A percentile compares a stretch with the other conserved stretches of the same genome.
These are phyloP conservation scores for Vanessa cardui DNA, from an alignment of 2,888 invertebrate species.

Conservation along the genomic window DNA sequence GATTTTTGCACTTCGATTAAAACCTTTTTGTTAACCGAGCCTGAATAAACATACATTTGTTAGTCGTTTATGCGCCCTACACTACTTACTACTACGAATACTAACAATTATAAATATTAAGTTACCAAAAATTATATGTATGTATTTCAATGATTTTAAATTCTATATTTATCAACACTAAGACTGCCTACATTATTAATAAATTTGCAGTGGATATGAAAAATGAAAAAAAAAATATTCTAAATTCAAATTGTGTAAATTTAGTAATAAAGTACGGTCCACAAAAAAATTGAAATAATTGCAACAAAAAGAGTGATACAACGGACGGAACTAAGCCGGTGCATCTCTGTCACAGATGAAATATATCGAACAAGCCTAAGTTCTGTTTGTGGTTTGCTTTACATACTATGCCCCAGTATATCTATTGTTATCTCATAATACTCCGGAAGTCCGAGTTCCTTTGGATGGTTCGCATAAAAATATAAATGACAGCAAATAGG, in stretches of 20 bases:
- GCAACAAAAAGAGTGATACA: neutral
- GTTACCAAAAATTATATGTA: too few relatives aligned
- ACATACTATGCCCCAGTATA: conserved; percentile 28
- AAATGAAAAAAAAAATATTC: too few relatives aligned
- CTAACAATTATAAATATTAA: too few relatives aligned
- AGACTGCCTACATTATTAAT: too few relatives aligned
- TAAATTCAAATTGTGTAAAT: neutral
- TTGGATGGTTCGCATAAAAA: conserved; percentile 58
- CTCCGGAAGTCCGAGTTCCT: conserved; percentile 66
- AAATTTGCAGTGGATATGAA: too few relatives aligned
- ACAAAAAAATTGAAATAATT: neutral
- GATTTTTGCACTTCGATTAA: neutral
- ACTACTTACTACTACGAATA: too few relatives aligned
- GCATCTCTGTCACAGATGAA: conserved; percentile 15
- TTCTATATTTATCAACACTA: too few relatives aligned
- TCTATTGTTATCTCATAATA: conserved; percentile 56
- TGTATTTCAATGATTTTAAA: too few relatives aligned
- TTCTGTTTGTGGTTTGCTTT: conserved; percentile 58
- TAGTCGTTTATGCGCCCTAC: too few relatives aligned
- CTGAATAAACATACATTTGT: too few relatives aligned
- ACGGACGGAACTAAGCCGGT: neutral
- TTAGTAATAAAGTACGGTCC: neutral
- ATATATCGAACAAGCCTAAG: conserved; percentile 34
- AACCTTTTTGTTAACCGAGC: neutral
- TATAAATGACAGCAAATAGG: conserved; percentile 75